Evolutionary conservation across 30 jellyfish, hydroid and myxozoan species (phyloP), one percentile per base, ranked within the genome.

Genomic region (Haliclystus octoradiatus): DNA sequence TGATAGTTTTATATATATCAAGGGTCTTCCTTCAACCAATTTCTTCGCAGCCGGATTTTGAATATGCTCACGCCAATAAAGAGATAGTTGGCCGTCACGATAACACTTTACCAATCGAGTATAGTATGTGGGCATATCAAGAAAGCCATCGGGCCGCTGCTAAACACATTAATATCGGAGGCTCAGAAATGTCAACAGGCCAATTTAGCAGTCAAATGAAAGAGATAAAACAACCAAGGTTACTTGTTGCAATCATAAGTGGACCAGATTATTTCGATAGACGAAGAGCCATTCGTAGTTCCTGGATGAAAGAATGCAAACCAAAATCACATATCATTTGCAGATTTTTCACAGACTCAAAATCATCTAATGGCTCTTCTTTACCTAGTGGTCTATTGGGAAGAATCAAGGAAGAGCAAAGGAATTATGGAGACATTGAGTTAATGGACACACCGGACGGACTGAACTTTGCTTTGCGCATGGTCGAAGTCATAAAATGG

Each of bases 291-390:
- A 77, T 83, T 24, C 75, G 95, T 25, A 80, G 65, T 33, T 61
- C 95, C 14, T 83, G 95, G 95, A 67, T 83, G 85, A 78, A 83
- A 51, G 95, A 83, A 3, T 83, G 95, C 34, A 69, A 65, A 35
- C 65, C 70, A 22, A 49, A 57, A 22, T 33, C 75, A 9, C 35
- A 47, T 30, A 90, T 75, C 25, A 64, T 69, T 2, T 83, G 95
- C 35, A 75, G 60, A 62, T 83, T 83, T 51, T 83, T 83, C 79
- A 83, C 95, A n/a, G 95, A 83, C 52, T 70, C 77, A 14, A 77
- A 64, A 32, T 57, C 60, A 29, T 75, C 69, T 28, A 29, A 72
- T 14, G 95, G 95, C 2, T 74, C 68, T 35, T 84, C 95, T 0
- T 30, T 83, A 1, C 78, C 49, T 49, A 31, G 50, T 26, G 71